phyloP scores from a whole-genome alignment of 1,140 invertebrate genomes.

The Stegodyphus mimosarum region DNA sequence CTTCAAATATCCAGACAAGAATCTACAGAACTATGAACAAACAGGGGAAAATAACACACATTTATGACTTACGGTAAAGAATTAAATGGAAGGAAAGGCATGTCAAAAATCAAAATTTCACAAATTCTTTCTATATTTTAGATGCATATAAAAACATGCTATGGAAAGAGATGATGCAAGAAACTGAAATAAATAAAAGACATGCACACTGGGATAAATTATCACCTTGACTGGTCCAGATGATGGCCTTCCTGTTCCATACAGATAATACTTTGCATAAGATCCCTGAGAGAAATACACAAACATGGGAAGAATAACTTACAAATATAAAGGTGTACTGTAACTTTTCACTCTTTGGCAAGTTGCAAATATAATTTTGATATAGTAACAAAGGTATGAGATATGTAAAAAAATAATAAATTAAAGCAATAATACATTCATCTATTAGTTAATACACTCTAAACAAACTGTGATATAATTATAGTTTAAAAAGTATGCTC shows the following conservation, averaged over 20 bases:
- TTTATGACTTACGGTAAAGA: too few relatives aligned
- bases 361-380: background rate
- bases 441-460: too few relatives aligned
- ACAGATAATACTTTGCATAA: constrained; percentile 64
- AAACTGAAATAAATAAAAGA: constrained; percentile 12
- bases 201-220: constrained; percentile 47
- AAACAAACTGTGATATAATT: too few relatives aligned
- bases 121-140: background rate
- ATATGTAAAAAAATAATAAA: background rate
- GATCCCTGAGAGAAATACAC: constrained; percentile 59
- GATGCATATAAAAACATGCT: constrained; percentile 21
- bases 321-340: background rate
- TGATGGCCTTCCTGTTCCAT: constrained; percentile 61
- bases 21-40: too few relatives aligned
- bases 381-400: background rate
- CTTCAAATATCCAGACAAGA: too few relatives aligned
- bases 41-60: too few relatives aligned
- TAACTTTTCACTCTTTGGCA: background rate
- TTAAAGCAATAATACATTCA: background rate
- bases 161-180: constrained; percentile 11
- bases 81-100: too few relatives aligned
- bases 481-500: too few relatives aligned
- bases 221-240: constrained; percentile 61
- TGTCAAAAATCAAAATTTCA: background rate
- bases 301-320: constrained; percentile 58